Conservation (phyloP, 2,888 invertebrate species). For the Leptinotarsa tumamoca region DNA sequence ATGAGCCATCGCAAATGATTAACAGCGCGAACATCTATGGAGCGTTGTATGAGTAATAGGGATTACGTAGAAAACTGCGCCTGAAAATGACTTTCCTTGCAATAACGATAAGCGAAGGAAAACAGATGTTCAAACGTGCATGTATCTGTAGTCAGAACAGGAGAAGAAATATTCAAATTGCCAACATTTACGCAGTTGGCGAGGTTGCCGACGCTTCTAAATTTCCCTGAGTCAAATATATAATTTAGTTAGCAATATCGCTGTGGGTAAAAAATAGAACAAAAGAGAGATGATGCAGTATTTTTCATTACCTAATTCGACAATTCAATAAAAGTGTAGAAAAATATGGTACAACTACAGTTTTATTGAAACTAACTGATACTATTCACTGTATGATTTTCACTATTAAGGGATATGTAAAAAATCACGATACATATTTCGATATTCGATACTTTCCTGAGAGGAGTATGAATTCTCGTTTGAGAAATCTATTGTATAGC, state of each 20-base stretch:
- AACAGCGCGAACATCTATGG: neutral
- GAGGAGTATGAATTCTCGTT: too few relatives aligned
- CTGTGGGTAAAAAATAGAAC: neutral
- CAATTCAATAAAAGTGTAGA: too few relatives aligned
- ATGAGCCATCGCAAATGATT: conserved; percentile 5
- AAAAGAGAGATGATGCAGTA: too few relatives aligned
- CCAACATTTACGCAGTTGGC: neutral
- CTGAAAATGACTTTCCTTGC: conserved; percentile 9
- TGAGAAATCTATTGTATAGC: too few relatives aligned
- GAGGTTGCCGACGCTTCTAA: conserved; percentile 2
- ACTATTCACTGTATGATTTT: too few relatives aligned
- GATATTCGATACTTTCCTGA: too few relatives aligned
- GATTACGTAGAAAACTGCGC: conserved; percentile 17
- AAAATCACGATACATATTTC: too few relatives aligned
- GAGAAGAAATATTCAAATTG: neutral
- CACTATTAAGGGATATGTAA: too few relatives aligned
- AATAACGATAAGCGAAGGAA: conserved; percentile 12
- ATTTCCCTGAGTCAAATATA: neutral
- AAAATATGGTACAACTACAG: too few relatives aligned
- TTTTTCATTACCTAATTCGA: too few relatives aligned
- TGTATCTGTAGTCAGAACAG: neutral
- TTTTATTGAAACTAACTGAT: too few relatives aligned
- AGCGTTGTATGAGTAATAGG: conserved; percentile 10
- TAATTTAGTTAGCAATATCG: neutral
- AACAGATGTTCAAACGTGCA: conserved; percentile 13